These are phyloP conservation scores for Natrix natrix DNA, from an alignment of 2,797 vertebrate genomes.

Conservation along the genomic window DNA sequence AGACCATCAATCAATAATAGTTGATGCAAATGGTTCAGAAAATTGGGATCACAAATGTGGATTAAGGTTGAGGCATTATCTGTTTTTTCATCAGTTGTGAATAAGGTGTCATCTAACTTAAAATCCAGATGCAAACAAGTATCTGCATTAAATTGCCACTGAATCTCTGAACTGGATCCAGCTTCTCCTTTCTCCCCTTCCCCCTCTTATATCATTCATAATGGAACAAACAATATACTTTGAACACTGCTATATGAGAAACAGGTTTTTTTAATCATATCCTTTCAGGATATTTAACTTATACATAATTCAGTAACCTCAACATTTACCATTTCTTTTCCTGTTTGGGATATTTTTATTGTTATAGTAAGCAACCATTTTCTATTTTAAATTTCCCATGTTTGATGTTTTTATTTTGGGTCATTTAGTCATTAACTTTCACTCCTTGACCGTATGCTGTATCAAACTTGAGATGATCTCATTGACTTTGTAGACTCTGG, in stretches of 20 bases:
- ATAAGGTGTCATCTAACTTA: neutral
- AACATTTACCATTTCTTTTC: constrained; percentile 7
- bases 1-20: neutral
- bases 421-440: constrained; percentile 16
- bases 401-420: constrained; percentile 12
- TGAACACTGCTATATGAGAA: neutral
- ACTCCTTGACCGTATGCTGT: neutral
- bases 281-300: constrained; percentile 17
- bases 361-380: neutral
- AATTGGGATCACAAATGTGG: neutral
- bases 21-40: neutral
- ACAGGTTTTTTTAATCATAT: neutral
- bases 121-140: neutral
- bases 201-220: neutral
- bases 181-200: too few species aligned
- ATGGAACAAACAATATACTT: constrained; percentile 17
- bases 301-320: constrained; percentile 7
- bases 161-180: neutral
- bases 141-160: constrained; percentile 3
- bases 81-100: neutral
- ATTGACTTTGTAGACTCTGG: constrained; percentile 23
- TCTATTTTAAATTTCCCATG: neutral
- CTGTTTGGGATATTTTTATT: constrained; percentile 20
- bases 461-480: neutral
- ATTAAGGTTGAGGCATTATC: neutral